phyloP scores from a whole-genome alignment of 2,797 vertebrate species.

The Strix occidentalis region DNA sequence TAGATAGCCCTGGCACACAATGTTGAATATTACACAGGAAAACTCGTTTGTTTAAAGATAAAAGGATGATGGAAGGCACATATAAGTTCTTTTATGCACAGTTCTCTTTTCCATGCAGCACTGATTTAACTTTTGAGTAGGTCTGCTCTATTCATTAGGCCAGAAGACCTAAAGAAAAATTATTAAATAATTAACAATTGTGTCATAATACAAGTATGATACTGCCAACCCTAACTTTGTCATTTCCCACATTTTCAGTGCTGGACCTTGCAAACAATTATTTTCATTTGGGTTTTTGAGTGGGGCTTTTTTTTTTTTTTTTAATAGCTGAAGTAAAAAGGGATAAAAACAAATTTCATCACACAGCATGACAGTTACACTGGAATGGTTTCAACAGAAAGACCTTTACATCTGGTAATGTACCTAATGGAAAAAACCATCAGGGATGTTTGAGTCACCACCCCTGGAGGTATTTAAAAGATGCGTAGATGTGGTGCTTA shows the following conservation, averaged over 20 bases:
- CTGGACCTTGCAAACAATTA: neutral
- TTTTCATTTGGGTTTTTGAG: neutral
- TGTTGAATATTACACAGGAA: neutral
- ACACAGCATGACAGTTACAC: neutral
- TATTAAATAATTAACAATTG: neutral
- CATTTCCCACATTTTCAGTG: neutral
- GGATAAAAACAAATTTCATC: neutral
- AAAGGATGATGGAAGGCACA: neutral
- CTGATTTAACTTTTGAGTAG: neutral
- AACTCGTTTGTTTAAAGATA: neutral
- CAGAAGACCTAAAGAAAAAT: neutral
- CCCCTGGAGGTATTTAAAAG: neutral
- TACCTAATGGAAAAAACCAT: neutral
- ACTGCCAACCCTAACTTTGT: neutral
- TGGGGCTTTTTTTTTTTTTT: neutral
- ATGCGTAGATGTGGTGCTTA: accelerated
- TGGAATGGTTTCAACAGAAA: neutral
- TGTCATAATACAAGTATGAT: neutral
- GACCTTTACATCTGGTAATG: neutral
- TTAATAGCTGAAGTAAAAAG: neutral
- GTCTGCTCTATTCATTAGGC: neutral
- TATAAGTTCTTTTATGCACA: neutral
- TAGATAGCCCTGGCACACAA: neutral
- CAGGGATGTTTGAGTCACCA: neutral
- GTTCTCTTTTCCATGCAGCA: neutral